Conservation (phyloP, 1,140 invertebrate species). For the Lasioglossum baleicum region DNA sequence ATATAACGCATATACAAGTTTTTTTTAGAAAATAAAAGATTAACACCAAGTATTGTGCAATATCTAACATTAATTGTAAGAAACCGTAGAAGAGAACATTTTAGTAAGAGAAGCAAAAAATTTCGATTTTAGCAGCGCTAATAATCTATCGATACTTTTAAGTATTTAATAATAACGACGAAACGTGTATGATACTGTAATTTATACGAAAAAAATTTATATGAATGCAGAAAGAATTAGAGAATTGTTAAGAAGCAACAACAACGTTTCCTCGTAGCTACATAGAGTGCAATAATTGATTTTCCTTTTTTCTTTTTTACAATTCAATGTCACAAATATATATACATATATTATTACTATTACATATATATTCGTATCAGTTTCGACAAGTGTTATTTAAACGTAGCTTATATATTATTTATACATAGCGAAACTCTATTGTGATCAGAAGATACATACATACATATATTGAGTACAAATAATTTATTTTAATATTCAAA, state of each 20-base stretch:
- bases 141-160: conserved; percentile 49
- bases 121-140: conserved; percentile 51
- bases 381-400: conserved; percentile 17
- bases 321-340: conserved; percentile 1
- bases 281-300: conserved; percentile 19
- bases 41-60: conserved; percentile 62
- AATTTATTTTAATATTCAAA: conserved; percentile 51
- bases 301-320: conserved; percentile 15
- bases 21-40: conserved; percentile 50
- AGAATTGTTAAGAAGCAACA: conserved; percentile 31
- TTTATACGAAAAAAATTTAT: conserved; percentile 61
- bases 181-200: conserved; percentile 50
- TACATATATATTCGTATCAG: conserved; percentile 36
- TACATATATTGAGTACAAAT: conserved; percentile 51
- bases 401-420: conserved; percentile 44
- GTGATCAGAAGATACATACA: conserved; percentile 46
- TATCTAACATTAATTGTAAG: conserved; percentile 47
- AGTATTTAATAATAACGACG: conserved; percentile 47
- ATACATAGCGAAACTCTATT: conserved; percentile 42
- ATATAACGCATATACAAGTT: conserved; percentile 43
- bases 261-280: conserved; percentile 8
- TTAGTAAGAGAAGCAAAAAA: conserved; percentile 50
- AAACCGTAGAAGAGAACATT: conserved; percentile 47
- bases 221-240: conserved; percentile 41
- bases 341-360: conserved; percentile 10